Base-by-base conservation (phyloP, 2,888 invertebrate genomes). In the Lacanobia wlatinum region DNA sequence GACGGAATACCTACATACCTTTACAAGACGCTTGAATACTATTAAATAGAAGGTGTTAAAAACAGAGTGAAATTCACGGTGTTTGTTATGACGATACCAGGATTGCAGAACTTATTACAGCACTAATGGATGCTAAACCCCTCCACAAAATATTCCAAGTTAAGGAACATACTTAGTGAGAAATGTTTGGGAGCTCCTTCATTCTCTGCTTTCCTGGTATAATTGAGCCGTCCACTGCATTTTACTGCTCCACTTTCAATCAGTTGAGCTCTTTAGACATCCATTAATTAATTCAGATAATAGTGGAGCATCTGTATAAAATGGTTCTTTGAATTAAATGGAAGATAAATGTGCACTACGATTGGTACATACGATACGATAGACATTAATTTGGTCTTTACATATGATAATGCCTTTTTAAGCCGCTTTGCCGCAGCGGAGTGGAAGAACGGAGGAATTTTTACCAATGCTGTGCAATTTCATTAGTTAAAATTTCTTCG, bases 231-330 rank as follows among this genome's bases (percentile, higher is more conserved):
- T 23, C 46, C 23, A 14, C 28, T 50, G 40, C 38, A 70, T n/a
- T 38, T 34, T 70, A 38, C 10, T 18, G 21, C 28, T 73, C 18
- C 28, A 18, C 34, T 43, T 52, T 43, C 16, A 16, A 52, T 50
- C 21, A 61, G 40, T 71, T n/a, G 4, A 73, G 50, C 40, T 73
- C 10, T 34, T 70, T 12, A 16, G 23, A 23, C 6, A 6, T 55
- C n/a, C 14, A 21, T 43, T 67, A 8, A 52, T 68, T 67, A 40
- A 40, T 40, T 21, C 23, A 53, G 23, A 0, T 1, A 34, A 34
- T 69, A 21, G 38, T 46, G n/a, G 23, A 10, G 18, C 18, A 34
- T 34, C 16, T 10, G 23, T 14, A 21, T 28, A 18, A 14, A 10
- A n/a, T n/a, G 14, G 28, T 21, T 12, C n/a, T 40, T 65, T n/a